Base-by-base conservation (phyloP, 2,797 vertebrate species). In the Sebastes melanostomus region DNA sequence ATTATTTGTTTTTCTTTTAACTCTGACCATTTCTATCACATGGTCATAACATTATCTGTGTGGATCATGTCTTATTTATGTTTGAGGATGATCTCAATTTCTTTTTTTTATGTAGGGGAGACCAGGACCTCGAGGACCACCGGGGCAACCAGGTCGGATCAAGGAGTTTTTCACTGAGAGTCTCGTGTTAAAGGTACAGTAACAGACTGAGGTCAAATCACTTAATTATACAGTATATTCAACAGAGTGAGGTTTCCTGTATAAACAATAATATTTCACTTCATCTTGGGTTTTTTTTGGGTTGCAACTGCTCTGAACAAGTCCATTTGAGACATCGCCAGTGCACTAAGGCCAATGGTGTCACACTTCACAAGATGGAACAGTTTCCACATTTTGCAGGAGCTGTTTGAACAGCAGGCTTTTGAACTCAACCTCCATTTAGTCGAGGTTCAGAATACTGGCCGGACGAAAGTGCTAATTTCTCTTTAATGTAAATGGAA, bases 131-230 rank as follows among this genome's bases (percentile, higher is more conserved):
- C 2, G 0, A 10, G 93, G 93, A 1, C 72, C 66, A 54, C 90
- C 92, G 0, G 94, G 94, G 2, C 86, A 81, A 55, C 89, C 82
- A 0, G 93, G 93, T 58, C 89, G 68, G 1, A 78, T 87, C 27
- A 93, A 66, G 10, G 77, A 90, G 24, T 93, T 75, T 58, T 72
- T 81, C 6, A 52, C 58, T 7, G 82, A 12, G n/a, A 42, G n/a
- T 66, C 8, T 22, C 0, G 1, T 42, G 5, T 46, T 88, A 54
- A 89, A 91, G 89, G 86, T 93, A 84, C 5, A 42, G 46, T 59
- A 63, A 25, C 14, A 78, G 3, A 62, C 61, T 38, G 13, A 62
- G 61, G 34, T 82, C 5, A 60, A 34, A 32, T 60, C 20, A 54
- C n/a, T 52, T 14, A 66, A 8, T 22, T 18, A n/a, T 16, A 46